Evolutionary conservation across 2,888 invertebrate genomes (phyloP).

Genomic region (Pterostichus madidus): DNA sequence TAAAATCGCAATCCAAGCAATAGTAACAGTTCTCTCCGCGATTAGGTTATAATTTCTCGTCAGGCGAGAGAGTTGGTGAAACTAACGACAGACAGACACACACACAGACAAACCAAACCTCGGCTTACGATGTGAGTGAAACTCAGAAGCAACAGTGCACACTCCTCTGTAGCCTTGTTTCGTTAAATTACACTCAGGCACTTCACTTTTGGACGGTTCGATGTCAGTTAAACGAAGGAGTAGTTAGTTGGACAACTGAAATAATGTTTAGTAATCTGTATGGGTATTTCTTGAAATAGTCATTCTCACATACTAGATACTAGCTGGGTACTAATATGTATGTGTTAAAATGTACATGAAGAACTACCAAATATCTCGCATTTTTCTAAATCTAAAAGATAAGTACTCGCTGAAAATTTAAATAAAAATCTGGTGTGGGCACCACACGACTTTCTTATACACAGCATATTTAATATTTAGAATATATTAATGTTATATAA

Average conservation of each 20-base stretch:
- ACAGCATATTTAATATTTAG: too few species aligned
- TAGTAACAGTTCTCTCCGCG: background rate
- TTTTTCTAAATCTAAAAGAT: slow-evolving; percentile 1
- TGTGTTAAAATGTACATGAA: background rate
- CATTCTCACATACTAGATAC: slow-evolving; percentile 58
- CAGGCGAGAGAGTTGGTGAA: slow-evolving; percentile 60
- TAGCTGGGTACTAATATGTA: slow-evolving; percentile 20
- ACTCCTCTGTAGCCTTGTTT: slow-evolving; percentile 61
- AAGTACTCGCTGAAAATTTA: too few species aligned
- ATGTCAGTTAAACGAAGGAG: background rate
- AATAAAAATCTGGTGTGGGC: too few species aligned
- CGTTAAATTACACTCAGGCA: slow-evolving; percentile 58
- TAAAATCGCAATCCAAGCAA: too few species aligned
- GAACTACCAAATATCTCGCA: slow-evolving; percentile 7
- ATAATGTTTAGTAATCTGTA: slow-evolving; percentile 58
- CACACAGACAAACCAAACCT: background rate
- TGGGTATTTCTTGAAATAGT: slow-evolving; percentile 54
- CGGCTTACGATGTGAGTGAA: slow-evolving; percentile 46
- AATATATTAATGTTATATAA: too few species aligned
- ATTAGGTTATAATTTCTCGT: slow-evolving; percentile 43
- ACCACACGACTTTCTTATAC: too few species aligned
- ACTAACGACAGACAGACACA: slow-evolving; percentile 41
- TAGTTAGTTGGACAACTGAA: background rate
- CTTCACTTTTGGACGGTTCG: slow-evolving; percentile 7
- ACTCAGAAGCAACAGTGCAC: slow-evolving; percentile 47